These are phyloP conservation scores for Scaptomyza parva DNA, from an alignment of 2,888 invertebrate genomes.

Conservation along the genomic window DNA sequence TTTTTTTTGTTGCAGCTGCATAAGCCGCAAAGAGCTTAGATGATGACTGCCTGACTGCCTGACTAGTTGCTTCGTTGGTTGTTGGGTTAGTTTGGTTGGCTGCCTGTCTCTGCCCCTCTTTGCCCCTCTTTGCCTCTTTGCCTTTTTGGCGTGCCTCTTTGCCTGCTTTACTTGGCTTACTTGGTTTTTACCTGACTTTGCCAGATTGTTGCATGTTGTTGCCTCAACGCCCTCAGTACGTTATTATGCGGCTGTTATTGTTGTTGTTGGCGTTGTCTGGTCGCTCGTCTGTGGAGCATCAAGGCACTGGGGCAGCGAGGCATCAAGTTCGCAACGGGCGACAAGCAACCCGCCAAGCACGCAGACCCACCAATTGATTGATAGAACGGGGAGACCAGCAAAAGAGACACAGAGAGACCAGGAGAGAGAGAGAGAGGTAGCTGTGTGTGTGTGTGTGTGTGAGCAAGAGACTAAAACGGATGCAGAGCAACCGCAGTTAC, in stretches of 20 bases:
- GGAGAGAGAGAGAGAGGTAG: neutral
- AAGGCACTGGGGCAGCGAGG: conserved; percentile 83
- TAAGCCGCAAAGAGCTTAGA: conserved; percentile 45
- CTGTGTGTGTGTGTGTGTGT: neutral
- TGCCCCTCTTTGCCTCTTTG: conserved; percentile 26
- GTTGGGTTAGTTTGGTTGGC: conserved; percentile 13
- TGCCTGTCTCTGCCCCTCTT: conserved; percentile 33
- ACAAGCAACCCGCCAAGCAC: conserved; percentile 45
- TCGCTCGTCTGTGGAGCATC: conserved; percentile 82
- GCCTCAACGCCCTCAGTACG: conserved; percentile 76
- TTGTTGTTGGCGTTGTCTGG: conserved; percentile 48
- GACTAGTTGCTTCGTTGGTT: conserved; percentile 28
- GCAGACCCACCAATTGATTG: conserved; percentile 35
- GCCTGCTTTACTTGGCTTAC: too few species aligned
- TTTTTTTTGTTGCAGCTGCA: conserved; percentile 50
- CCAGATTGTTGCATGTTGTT: conserved; percentile 67
- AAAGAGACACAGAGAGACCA: neutral
- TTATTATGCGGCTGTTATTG: conserved; percentile 67
- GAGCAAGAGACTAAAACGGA: conserved; percentile 25
- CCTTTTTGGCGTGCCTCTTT: too few species aligned
- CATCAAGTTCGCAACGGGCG: conserved; percentile 80
- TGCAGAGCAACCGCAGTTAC: conserved; percentile 75
- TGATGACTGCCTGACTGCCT: conserved; percentile 47
- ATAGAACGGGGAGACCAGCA: conserved; percentile 3
- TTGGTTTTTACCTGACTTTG: conserved; percentile 38